Percentiles rank a stretch among this genome's conserved stretches.
These are phyloP conservation scores for Acanthornis magna DNA, from an alignment of 2,797 vertebrate species.

Conservation along the genomic window DNA sequence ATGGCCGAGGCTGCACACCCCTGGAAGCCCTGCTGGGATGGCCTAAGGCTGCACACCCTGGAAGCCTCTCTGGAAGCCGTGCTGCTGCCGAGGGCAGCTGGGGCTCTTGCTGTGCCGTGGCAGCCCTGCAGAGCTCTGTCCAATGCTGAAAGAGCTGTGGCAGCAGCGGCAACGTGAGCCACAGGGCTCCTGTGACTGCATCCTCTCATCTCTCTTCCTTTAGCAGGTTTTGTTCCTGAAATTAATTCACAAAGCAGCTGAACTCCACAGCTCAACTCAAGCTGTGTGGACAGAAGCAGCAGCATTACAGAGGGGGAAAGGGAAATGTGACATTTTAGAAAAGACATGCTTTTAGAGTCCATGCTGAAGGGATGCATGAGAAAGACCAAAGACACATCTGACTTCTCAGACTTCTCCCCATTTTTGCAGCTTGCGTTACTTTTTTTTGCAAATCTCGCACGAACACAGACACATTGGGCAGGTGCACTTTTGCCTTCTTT, in stretches of 20 bases:
- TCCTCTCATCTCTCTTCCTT: not conserved
- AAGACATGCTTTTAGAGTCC: not conserved
- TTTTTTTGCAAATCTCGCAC: not conserved
- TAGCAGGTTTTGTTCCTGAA: not conserved
- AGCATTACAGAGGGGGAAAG: not conserved
- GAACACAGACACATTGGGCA: not conserved
- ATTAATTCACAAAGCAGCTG: not conserved
- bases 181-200: not conserved
- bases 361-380: not conserved
- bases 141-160: not conserved
- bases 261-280: not conserved
- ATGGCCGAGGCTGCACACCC: accelerated
- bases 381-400: not conserved
- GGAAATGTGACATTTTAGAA: not conserved
- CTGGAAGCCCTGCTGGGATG: not conserved
- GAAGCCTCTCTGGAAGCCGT: not conserved
- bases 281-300: not conserved
- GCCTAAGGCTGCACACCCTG: accelerated
- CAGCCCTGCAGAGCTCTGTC: not conserved
- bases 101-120: not conserved
- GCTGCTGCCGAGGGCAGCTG: slow-evolving; percentile 9
- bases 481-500: not conserved
- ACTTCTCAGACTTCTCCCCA: not conserved
- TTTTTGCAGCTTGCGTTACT: not conserved
- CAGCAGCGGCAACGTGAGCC: accelerated